Percentiles rank a stretch among this genome's conserved stretches.
Evolutionary conservation across 2,113 vertebrate species (phyloP).

Genomic region (Felis catus): F.catus_Fca126_mat1.0 CM031426.1:51570501-51571000

Average conservation of each 20-base stretch:
- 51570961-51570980: conserved; percentile 46
- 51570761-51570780: neutral
- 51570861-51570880: conserved; percentile 56
- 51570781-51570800: neutral
- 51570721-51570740: neutral
- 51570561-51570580: neutral
- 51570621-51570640: neutral
- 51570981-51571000: neutral
- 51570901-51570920: conserved; percentile 74
- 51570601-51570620: neutral
- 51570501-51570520: neutral
- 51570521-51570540: neutral
- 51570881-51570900: conserved; percentile 70
- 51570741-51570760: neutral
- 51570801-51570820: neutral
- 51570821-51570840: neutral
- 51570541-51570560: neutral
- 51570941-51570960: conserved; percentile 56
- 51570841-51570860: conserved; percentile 42
- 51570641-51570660: conserved; percentile 41
- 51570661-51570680: neutral
- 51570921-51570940: conserved; percentile 79
- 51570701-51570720: conserved; percentile 62
- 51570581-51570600: neutral
- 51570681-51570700: conserved; percentile 50